A percentile compares a stretch with the other conserved stretches of the same genome.
phyloP scores from a whole-genome alignment of 2,797 vertebrate species.

The Pelochelys cantorii region DNA sequence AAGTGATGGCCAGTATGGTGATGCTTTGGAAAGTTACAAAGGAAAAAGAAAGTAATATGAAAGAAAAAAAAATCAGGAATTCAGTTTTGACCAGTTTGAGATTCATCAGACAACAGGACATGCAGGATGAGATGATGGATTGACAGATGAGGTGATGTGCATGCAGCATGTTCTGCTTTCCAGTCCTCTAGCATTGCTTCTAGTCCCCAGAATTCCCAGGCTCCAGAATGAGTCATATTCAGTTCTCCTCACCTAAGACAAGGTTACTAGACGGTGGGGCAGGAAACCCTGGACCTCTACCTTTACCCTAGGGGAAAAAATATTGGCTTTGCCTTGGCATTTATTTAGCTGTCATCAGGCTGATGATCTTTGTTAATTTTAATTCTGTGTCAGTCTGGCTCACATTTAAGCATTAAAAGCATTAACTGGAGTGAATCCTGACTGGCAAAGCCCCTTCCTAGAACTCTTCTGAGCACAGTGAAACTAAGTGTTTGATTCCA shows the following conservation, averaged over 20 bases:
- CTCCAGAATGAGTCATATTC: not conserved
- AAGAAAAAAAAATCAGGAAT: not conserved
- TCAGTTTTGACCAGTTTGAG: not conserved
- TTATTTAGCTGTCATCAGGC: not conserved
- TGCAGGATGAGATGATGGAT: not conserved
- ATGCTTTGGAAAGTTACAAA: not conserved
- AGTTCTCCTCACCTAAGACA: not conserved
- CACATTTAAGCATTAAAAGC: conserved; percentile 8
- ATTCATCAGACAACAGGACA: not conserved
- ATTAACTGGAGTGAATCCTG: not conserved
- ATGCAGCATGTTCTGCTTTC: not conserved
- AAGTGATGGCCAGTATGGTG: not conserved
- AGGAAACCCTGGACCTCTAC: not conserved
- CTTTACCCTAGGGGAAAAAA: conserved; percentile 15
- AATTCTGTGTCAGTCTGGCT: not conserved
- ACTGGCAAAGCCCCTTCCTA: not conserved
- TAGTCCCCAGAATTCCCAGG: not conserved
- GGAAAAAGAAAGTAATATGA: not conserved
- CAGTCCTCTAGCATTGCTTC: not conserved
- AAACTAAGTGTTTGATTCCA: not conserved
- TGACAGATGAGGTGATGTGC: not conserved
- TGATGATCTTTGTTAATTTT: not conserved
- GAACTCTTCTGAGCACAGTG: not conserved
- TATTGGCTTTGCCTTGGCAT: not conserved
- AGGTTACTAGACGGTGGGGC: not conserved